phyloP scores from a whole-genome alignment of 1,140 invertebrate genomes.

The Neuroterus valhalla region DNA sequence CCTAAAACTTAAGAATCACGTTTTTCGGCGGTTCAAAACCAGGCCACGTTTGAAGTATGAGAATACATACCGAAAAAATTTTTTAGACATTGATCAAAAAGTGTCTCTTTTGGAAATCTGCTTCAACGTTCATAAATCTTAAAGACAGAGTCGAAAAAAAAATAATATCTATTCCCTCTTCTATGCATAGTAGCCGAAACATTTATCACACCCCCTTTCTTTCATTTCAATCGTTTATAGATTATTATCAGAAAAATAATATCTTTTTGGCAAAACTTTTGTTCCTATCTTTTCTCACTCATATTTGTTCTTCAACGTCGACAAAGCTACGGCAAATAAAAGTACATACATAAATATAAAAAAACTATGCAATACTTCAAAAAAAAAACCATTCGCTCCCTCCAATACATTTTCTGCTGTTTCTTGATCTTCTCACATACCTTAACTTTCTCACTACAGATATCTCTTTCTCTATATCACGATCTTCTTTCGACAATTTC shows the following conservation, averaged over 20 bases:
- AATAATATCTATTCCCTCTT: background rate
- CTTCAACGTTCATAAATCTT: background rate
- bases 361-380: constrained; percentile 37
- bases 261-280: constrained; percentile 17
- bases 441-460: constrained; percentile 36
- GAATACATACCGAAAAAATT: background rate
- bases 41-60: background rate
- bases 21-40: background rate
- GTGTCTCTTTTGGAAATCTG: background rate
- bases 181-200: background rate
- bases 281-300: constrained; percentile 11
- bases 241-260: constrained; percentile 7
- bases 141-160: background rate
- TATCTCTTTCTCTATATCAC: constrained; percentile 22
- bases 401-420: background rate
- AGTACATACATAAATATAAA: constrained; percentile 31
- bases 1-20: constrained; percentile 15
- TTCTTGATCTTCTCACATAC: background rate
- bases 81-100: background rate
- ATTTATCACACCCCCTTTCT: background rate
- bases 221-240: constrained; percentile 5
- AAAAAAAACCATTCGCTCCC: constrained; percentile 23
- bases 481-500: background rate
- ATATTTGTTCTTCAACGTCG: background rate
- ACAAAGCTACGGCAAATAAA: constrained; percentile 38